Percentiles rank a stretch among this genome's conserved stretches.
phyloP scores from a whole-genome alignment of 2,113 vertebrate species.

The Calonectris borealis region DNA sequence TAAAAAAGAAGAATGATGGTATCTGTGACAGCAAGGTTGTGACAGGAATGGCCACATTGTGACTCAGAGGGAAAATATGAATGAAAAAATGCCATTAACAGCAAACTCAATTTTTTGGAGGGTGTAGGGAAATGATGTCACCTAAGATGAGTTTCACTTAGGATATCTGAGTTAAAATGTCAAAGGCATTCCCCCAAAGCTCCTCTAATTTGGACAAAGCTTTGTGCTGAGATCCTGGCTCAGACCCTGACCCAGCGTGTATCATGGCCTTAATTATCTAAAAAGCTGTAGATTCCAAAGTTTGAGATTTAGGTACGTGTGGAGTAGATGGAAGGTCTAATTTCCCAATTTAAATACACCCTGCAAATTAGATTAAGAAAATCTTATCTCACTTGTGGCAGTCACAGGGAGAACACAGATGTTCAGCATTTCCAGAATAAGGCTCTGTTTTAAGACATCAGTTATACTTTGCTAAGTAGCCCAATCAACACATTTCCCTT shows the following conservation, averaged over 20 bases:
- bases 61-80: neutral
- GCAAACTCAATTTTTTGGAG: neutral
- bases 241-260: neutral
- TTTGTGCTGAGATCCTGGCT: neutral
- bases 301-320: neutral
- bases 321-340: neutral
- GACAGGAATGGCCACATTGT: neutral
- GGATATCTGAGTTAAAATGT: neutral
- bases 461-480: slow-evolving; percentile 10
- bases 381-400: neutral
- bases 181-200: neutral
- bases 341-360: neutral
- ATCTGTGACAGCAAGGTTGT: neutral
- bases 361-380: neutral
- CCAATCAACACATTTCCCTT: neutral
- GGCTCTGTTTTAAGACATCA: neutral
- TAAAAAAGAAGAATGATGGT: neutral
- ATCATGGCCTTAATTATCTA: neutral
- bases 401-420: slow-evolving; percentile 6
- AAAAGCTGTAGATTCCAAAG: neutral
- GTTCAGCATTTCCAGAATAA: neutral
- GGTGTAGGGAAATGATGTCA: neutral
- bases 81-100: neutral
- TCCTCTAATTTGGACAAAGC: neutral
- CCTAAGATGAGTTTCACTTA: neutral